Percentiles rank a stretch among this genome's conserved stretches.
These are phyloP conservation scores for Yponomeuta malinellus DNA, from an alignment of 2,888 invertebrate genomes.

Conservation along the genomic window DNA sequence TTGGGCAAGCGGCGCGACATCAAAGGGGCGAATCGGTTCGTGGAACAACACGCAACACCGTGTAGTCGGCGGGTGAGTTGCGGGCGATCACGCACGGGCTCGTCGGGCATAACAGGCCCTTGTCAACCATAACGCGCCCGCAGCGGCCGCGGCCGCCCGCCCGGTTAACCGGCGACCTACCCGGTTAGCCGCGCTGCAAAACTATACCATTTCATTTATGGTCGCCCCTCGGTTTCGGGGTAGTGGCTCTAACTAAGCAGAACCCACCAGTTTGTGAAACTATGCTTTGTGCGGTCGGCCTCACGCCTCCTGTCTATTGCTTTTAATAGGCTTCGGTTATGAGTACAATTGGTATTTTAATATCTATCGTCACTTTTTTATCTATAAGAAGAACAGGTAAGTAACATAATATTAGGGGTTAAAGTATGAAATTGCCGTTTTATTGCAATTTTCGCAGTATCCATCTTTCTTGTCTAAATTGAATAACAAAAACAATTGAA, in stretches of 20 bases:
- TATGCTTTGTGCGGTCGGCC: constrained; percentile 29
- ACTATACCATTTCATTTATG: constrained; percentile 72
- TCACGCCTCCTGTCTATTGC: constrained; percentile 38
- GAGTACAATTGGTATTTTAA: background rate
- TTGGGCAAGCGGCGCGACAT: background rate
- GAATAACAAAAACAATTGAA: too few species aligned
- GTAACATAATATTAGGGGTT: too few species aligned
- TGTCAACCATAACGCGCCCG: constrained; percentile 72
- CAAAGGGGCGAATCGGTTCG: constrained; percentile 5
- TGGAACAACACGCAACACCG: constrained; percentile 10
- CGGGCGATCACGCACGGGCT: constrained; percentile 38
- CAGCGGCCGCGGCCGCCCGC: constrained; percentile 44
- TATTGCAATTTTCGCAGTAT: too few species aligned
- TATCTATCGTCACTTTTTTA: too few species aligned
- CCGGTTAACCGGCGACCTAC: constrained; percentile 32
- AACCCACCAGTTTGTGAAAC: constrained; percentile 63
- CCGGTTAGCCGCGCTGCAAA: constrained; percentile 53
- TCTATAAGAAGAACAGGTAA: too few species aligned
- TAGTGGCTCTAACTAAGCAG: constrained; percentile 58
- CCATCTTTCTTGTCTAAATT: too few species aligned
- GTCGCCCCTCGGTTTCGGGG: constrained; percentile 65
- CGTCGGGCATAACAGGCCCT: constrained; percentile 64
- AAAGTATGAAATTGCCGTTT: too few species aligned
- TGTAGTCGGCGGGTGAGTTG: constrained; percentile 14
- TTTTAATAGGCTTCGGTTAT: background rate